Conservation (phyloP, 2,113 vertebrate genomes). For the Lonchura striata region DNA sequence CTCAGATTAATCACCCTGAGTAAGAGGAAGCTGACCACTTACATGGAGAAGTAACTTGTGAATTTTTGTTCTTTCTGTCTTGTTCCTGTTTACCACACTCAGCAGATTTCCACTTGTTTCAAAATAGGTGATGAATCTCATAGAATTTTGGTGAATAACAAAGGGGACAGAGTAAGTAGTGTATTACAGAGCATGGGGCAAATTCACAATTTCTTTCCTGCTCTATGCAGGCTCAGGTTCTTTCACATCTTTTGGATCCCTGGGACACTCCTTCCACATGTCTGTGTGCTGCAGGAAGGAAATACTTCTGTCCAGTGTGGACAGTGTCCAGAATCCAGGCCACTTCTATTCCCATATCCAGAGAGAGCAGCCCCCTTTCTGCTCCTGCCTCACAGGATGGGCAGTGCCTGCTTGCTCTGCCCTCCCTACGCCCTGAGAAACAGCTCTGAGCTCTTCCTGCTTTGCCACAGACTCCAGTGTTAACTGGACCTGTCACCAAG, state of each 20-base stretch:
- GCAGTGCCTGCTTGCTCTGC: background rate
- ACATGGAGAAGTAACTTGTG: background rate
- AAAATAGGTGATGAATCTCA: background rate
- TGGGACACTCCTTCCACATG: background rate
- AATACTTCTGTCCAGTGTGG: background rate
- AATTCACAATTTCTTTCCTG: background rate
- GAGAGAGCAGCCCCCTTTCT: background rate
- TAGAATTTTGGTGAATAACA: background rate
- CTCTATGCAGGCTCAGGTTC: background rate
- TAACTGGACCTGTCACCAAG: background rate
- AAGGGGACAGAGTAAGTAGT: background rate
- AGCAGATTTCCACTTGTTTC: background rate
- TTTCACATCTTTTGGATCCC: background rate
- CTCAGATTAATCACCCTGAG: slow-evolving; percentile 46
- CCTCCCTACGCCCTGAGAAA: background rate
- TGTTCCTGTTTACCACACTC: background rate
- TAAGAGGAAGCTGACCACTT: slow-evolving; percentile 27
- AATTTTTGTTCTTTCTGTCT: background rate
- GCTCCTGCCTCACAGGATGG: fast-evolving
- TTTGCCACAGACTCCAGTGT: background rate
- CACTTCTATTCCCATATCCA: background rate
- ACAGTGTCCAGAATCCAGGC: background rate
- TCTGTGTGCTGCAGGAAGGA: background rate
- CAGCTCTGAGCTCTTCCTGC: background rate
- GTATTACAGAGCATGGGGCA: background rate